Conservation (phyloP, 2,888 invertebrate genomes). For the Macrosoma leucophasiata region DNA sequence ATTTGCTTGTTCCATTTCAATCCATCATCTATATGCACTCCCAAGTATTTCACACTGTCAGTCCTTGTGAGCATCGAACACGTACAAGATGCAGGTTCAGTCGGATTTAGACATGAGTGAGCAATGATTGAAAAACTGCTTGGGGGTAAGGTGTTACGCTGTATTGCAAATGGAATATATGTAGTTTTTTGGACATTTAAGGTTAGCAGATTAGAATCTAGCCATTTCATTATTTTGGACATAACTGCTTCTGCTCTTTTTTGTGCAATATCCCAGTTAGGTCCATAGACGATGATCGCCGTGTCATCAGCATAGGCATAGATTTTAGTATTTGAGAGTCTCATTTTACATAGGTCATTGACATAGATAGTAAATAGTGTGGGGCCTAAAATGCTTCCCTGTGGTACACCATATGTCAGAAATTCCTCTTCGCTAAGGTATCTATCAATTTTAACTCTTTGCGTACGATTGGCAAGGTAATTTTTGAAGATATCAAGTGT, state of each 20-base stretch:
- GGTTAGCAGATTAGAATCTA: slow-evolving; percentile 9
- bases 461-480: slow-evolving; percentile 2
- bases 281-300: slow-evolving; percentile 11
- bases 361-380: slow-evolving; percentile 8
- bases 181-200: slow-evolving; percentile 13
- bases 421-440: neutral
- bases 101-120: slow-evolving; percentile 2
- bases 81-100: neutral
- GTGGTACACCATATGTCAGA: slow-evolving; percentile 10
- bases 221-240: slow-evolving; percentile 1
- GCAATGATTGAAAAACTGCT: neutral
- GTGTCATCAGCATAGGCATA: slow-evolving; percentile 14
- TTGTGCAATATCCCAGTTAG: slow-evolving; percentile 7
- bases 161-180: slow-evolving; percentile 7
- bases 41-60: slow-evolving; percentile 5
- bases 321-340: slow-evolving; percentile 9
- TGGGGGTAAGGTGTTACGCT: neutral
- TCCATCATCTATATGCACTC: slow-evolving; percentile 3
- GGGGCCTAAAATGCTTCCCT: slow-evolving; percentile 12
- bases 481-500: slow-evolving; percentile 4
- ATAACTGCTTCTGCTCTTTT: slow-evolving; percentile 4
- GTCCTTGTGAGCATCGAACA: neutral
- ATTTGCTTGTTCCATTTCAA: slow-evolving; percentile 9
- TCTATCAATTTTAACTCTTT: slow-evolving; percentile 2
- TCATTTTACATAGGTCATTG: slow-evolving; percentile 5